Base-by-base conservation (phyloP, 2,888 invertebrate species). In the Mesochorus sp. region DNA sequence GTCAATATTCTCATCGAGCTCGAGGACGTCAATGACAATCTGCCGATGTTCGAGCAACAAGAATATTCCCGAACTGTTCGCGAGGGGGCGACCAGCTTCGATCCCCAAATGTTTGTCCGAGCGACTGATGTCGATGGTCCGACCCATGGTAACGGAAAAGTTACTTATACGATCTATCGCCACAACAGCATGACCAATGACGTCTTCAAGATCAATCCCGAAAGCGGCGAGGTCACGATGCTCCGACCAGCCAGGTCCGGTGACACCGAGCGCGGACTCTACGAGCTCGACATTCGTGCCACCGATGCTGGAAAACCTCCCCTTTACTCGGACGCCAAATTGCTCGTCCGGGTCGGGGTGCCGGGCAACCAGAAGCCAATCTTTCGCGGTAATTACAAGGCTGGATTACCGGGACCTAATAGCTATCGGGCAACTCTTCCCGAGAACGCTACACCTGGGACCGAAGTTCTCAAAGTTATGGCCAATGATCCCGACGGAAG, bases 401-500 rank as follows among this genome's bases (percentile, higher is more conserved):
- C 93, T 19, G 83, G 82, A 3, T 93, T 93, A 17, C 91, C 94
- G 0, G 95, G 94, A 8, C 95, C 95, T 0, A 95, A 94, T 86
- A 94, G 94, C 53, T 96, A 96, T 84, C 93, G 94, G 79, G 95
- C 95, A 0, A 94, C 93, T 55, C 93, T 96, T 17, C 92, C 93
- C 57, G 96, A 96, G 91, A 95, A 95, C 86, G 94, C 95, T 0
- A 90, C 92, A 1, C 91, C 94, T 1, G 95, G 95, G 0, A 93
- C 94, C 10, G 94, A 94, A 88, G 94, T 97, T 0, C 94, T 95
- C 0, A 93, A 92, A 51, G 95, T 96, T 0, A 90, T 93, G 17
- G 97, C 97, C 0, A 95, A 94, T 73, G 96, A 96, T 91, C 95
- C 96, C 0, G 96, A 96, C 89, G 96, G 96, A 0, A 91, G 95